Conservation (phyloP, 2,113 vertebrate genomes). For the Equus przewalskii region DNA sequence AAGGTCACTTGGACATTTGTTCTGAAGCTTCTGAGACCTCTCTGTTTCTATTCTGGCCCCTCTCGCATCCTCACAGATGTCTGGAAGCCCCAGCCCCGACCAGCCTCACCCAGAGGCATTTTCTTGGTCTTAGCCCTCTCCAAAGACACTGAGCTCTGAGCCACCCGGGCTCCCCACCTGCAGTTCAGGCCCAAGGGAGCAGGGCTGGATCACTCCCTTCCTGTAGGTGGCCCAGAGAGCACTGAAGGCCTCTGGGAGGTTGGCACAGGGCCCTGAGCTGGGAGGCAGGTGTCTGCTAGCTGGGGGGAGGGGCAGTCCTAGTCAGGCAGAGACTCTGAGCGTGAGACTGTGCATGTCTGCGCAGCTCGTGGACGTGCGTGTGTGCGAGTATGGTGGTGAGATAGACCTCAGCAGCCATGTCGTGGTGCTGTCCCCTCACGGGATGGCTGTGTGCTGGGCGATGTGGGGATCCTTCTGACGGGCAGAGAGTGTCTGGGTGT, state of each 20-base stretch:
- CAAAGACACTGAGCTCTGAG: not conserved
- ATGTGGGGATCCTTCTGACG: not conserved
- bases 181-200: not conserved
- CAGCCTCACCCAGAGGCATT: not conserved
- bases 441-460: not conserved
- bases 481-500: not conserved
- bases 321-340: not conserved
- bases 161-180: no score
- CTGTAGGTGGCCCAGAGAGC: not conserved
- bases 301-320: not conserved
- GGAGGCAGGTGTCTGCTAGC: not conserved
- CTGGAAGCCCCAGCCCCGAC: not conserved
- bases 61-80: not conserved
- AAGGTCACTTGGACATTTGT: not conserved
- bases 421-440: fast-evolving
- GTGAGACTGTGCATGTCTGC: fast-evolving
- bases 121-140: not conserved
- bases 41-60: not conserved
- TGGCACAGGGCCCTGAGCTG: not conserved
- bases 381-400: not conserved
- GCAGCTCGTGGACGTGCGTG: no score
- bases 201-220: not conserved
- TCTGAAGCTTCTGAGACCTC: not conserved
- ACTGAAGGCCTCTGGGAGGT: not conserved
- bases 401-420: not conserved